phyloP scores from a whole-genome alignment of 2,113 vertebrate genomes.

The Plotosus lineatus region DNA sequence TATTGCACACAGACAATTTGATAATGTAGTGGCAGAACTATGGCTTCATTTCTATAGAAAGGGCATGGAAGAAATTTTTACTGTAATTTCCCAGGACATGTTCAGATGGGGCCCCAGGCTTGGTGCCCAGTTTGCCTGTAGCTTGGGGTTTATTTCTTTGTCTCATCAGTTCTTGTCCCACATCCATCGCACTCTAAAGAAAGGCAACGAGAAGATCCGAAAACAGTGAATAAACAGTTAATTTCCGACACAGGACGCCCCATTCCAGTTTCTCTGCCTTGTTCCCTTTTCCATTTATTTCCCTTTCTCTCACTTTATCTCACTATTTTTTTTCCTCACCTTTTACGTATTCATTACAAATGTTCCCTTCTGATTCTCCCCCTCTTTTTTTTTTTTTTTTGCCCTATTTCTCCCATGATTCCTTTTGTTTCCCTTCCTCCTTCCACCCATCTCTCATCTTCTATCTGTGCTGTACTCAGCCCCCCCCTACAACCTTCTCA shows the following conservation, averaged over 20 bases:
- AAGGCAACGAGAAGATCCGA: background rate
- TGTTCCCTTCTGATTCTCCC: background rate
- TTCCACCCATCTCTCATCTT: background rate
- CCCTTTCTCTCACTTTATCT: background rate
- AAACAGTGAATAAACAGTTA: background rate
- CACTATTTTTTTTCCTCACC: background rate
- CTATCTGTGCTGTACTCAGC: background rate
- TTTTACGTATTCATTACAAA: too few species aligned
- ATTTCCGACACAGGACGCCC: background rate
- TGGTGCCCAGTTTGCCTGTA: background rate
- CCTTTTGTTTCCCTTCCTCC: too few species aligned
- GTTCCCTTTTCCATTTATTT: background rate
- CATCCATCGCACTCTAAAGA: background rate
- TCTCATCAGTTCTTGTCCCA: slow-evolving; percentile 1
- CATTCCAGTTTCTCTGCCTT: background rate
- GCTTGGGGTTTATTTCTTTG: background rate
- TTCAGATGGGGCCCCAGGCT: background rate
- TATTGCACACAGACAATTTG: too few species aligned
- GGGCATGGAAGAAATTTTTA: too few species aligned
- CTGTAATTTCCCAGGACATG: background rate
- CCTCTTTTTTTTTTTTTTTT: too few species aligned
- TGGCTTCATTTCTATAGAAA: too few species aligned
- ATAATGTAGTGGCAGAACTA: too few species aligned
- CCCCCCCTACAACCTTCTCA: background rate
- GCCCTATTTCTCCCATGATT: too few species aligned